A percentile compares a stretch with the other conserved stretches of the same genome.
Conservation (phyloP, 2,113 vertebrate species). For the Holacanthus passer region DNA sequence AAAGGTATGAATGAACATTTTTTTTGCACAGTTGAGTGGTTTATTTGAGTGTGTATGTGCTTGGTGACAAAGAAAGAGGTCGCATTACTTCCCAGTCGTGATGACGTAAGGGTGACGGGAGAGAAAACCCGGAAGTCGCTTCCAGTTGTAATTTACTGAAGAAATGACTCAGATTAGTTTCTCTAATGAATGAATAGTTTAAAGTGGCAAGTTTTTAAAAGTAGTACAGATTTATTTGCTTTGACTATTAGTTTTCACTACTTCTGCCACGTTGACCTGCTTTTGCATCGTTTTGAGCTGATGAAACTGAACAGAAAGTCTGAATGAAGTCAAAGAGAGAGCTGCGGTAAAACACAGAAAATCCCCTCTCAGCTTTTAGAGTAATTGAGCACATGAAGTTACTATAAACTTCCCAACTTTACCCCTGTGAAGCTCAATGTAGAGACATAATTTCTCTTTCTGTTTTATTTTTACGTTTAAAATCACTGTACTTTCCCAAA, state of each 20-base stretch:
- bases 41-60: background rate
- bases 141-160: background rate
- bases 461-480: background rate
- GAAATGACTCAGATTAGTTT: background rate
- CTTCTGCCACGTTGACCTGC: background rate
- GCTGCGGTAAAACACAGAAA: background rate
- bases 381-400: background rate
- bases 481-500: slow-evolving; percentile 12
- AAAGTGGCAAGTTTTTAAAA: background rate
- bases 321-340: background rate
- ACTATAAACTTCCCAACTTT: background rate
- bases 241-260: no score
- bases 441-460: background rate
- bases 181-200: background rate
- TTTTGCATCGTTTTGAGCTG: background rate
- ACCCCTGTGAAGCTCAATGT: background rate
- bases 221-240: background rate
- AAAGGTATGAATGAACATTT: background rate
- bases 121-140: slow-evolving; percentile 4
- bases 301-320: background rate
- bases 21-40: background rate
- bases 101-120: background rate
- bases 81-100: no score
- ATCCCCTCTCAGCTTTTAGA: background rate
- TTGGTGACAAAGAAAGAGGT: no score